Conservation (phyloP, 2,888 invertebrate genomes). For the Pachliopta kotzebuea region DNA sequence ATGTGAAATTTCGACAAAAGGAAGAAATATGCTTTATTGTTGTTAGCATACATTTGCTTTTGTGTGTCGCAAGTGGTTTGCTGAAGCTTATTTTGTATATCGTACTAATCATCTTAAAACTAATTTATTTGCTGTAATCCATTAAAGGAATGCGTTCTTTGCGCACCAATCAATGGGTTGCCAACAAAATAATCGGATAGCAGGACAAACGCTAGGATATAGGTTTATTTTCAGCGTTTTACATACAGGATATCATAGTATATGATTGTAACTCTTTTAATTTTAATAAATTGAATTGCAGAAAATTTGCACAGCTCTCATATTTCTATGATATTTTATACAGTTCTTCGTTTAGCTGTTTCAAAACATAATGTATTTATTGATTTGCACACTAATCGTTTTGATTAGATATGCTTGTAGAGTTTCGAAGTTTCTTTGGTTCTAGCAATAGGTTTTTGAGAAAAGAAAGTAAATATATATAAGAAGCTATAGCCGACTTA, state of each 20-base stretch:
- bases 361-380: not conserved
- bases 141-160: constrained; percentile 45
- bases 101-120: constrained; percentile 74
- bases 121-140: constrained; percentile 48
- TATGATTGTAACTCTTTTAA: not conserved
- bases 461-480: not conserved
- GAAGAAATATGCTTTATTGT: constrained; percentile 25
- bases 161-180: constrained; percentile 52
- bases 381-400: too few species aligned
- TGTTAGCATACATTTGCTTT: constrained; percentile 49
- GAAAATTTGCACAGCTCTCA: not conserved
- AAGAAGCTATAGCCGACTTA: not conserved
- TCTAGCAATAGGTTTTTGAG: not conserved
- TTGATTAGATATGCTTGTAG: too few species aligned
- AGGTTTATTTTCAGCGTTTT: not conserved
- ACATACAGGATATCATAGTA: not conserved
- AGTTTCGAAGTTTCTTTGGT: not conserved
- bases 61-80: constrained; percentile 79
- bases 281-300: not conserved
- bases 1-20: constrained; percentile 26
- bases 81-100: constrained; percentile 63
- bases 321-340: not conserved
- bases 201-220: constrained; percentile 35
- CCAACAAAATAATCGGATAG: constrained; percentile 50
- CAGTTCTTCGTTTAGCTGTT: not conserved